These are phyloP conservation scores for Gobio occitaniae DNA, from an alignment of 2,797 vertebrate genomes.

Conservation along the genomic window DNA sequence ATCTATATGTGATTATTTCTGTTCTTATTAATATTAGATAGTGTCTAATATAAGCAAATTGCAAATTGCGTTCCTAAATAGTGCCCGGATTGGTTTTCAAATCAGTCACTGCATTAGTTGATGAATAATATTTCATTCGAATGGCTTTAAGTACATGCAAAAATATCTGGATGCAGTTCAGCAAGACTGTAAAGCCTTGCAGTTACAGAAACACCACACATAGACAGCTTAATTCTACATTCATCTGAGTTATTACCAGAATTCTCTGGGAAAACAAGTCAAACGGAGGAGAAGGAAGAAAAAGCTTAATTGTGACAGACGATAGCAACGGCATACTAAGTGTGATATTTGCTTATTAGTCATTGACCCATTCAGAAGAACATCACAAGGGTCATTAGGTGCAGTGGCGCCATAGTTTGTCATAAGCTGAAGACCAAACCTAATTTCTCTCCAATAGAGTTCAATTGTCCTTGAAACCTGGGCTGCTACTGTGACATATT, in stretches of 20 bases:
- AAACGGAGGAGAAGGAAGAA: conserved; percentile 17
- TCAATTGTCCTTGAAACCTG: conserved; percentile 69
- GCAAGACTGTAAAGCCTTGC: background rate
- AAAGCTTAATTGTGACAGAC: conserved; percentile 64
- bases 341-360: conserved; percentile 68
- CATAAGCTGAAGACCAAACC: conserved; percentile 61
- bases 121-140: conserved; percentile 34
- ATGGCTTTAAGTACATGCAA: conserved; percentile 3
- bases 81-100: background rate
- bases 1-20: conserved; percentile 57
- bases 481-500: conserved; percentile 51
- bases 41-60: conserved; percentile 45
- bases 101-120: conserved; percentile 14
- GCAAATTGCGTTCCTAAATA: conserved; percentile 23
- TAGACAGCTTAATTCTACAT: conserved; percentile 31
- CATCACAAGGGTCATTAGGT: conserved; percentile 71
- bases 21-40: conserved; percentile 38
- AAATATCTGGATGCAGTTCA: background rate
- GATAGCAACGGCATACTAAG: conserved; percentile 57
- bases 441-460: conserved; percentile 66
- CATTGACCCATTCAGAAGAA: conserved; percentile 65
- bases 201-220: background rate
- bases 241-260: conserved; percentile 27
- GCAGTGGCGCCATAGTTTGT: conserved; percentile 61
- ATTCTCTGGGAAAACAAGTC: conserved; percentile 37